Evolutionary conservation across 2,113 vertebrate species (phyloP).

Genomic region (Sceloporus undulatus): DNA sequence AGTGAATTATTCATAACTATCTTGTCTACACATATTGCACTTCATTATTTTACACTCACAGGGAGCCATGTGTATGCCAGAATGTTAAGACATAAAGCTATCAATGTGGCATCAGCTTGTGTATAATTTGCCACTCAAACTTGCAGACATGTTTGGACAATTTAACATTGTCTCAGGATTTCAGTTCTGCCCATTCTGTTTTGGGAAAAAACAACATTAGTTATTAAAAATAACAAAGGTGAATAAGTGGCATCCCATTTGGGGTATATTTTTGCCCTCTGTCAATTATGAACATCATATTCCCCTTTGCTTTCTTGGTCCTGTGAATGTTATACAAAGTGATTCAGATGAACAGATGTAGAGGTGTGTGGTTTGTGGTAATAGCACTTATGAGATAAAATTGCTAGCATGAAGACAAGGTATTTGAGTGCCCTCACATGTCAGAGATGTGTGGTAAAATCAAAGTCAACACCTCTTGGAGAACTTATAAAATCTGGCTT

Average conservation of each 20-base stretch:
- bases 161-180: not conserved
- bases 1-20: not conserved
- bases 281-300: not conserved
- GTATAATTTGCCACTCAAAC: not conserved
- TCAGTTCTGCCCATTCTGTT: not conserved
- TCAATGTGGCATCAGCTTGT: not conserved
- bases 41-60: conserved; percentile 10
- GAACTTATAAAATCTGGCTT: not conserved
- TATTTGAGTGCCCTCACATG: not conserved
- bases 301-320: not conserved
- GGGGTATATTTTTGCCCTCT: not conserved
- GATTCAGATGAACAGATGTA: not conserved
- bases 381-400: not conserved
- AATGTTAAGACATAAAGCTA: not conserved
- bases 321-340: not conserved
- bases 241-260: not conserved
- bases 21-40: not conserved
- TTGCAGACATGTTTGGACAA: not conserved
- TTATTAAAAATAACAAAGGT: not conserved
- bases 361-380: not conserved
- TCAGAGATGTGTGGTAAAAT: not conserved
- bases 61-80: not conserved
- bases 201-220: not conserved
- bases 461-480: not conserved
- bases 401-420: not conserved